These are phyloP conservation scores for Linurgus olivaceus DNA, from an alignment of 2,797 vertebrate species.

Conservation along the genomic window DNA sequence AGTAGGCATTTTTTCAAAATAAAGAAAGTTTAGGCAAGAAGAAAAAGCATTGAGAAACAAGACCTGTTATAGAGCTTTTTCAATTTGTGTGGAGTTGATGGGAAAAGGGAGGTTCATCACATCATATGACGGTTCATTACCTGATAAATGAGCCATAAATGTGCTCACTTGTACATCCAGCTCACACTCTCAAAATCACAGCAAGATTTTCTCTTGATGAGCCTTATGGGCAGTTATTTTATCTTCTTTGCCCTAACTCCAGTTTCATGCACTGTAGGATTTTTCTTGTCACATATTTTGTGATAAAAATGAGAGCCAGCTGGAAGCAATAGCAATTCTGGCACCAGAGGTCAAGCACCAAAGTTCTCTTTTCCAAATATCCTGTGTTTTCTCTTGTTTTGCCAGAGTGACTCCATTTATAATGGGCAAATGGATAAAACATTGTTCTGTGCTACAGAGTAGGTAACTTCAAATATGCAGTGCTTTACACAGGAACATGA, in stretches of 20 bases:
- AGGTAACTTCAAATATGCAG: background rate
- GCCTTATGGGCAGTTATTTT: background rate
- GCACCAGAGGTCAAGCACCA: background rate
- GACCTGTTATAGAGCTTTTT: background rate
- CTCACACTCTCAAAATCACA: slow-evolving; percentile 10
- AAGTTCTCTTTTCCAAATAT: background rate
- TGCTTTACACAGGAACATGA: background rate
- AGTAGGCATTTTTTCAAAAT: background rate
- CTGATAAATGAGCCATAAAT: background rate
- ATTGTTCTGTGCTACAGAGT: background rate
- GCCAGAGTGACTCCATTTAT: background rate
- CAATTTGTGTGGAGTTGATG: background rate
- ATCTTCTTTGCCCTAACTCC: background rate
- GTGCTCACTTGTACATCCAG: background rate
- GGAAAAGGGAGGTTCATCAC: background rate
- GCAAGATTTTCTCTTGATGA: slow-evolving; percentile 8
- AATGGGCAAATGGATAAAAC: background rate
- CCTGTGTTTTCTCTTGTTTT: background rate
- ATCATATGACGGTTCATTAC: background rate
- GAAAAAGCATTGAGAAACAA: background rate
- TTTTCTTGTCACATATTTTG: background rate
- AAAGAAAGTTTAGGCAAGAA: background rate
- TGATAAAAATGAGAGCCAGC: background rate
- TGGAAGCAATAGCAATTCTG: background rate
- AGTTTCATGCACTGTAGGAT: background rate